Conservation (phyloP, 92 coral and sea anemone species). For the Actinernus sp. region DNA sequence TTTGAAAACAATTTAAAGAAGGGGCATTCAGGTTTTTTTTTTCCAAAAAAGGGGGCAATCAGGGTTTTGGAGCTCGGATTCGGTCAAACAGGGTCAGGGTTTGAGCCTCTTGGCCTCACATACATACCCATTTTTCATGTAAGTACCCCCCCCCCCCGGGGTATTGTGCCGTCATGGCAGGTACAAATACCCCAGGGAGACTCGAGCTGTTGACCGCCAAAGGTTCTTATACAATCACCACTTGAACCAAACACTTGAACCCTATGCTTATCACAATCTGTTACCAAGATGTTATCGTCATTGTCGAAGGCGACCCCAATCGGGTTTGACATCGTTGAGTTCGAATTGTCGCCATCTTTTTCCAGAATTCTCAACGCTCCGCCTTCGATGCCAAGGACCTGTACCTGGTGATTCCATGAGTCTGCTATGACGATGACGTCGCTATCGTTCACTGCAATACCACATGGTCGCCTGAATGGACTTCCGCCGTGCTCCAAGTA, state of each 20-base stretch:
- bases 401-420: slow-evolving; percentile 71
- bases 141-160: too few species aligned
- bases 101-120: too few species aligned
- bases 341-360: slow-evolving; percentile 1
- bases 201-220: slow-evolving; percentile 71
- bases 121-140: too few species aligned
- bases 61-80: too few species aligned
- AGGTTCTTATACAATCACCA: slow-evolving; percentile 60
- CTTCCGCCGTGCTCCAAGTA: slow-evolving; percentile 17
- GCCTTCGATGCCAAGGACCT: slow-evolving; percentile 53
- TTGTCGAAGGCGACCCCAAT: slow-evolving; percentile 71
- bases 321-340: slow-evolving; percentile 43
- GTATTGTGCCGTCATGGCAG: slow-evolving; percentile 55
- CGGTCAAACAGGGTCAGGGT: too few species aligned
- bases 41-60: too few species aligned
- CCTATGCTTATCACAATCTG: slow-evolving; percentile 78
- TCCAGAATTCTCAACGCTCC: slow-evolving; percentile 18
- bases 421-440: slow-evolving; percentile 79
- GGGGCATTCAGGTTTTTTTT: too few species aligned
- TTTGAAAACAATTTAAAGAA: too few species aligned
- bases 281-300: slow-evolving; percentile 69
- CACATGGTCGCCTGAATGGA: slow-evolving; percentile 72
- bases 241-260: slow-evolving; percentile 60
- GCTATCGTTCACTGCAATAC: slow-evolving; percentile 43
- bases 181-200: slow-evolving; percentile 81